Base-by-base conservation (phyloP, 2,888 invertebrate genomes). In the Cheilosia soror region DNA sequence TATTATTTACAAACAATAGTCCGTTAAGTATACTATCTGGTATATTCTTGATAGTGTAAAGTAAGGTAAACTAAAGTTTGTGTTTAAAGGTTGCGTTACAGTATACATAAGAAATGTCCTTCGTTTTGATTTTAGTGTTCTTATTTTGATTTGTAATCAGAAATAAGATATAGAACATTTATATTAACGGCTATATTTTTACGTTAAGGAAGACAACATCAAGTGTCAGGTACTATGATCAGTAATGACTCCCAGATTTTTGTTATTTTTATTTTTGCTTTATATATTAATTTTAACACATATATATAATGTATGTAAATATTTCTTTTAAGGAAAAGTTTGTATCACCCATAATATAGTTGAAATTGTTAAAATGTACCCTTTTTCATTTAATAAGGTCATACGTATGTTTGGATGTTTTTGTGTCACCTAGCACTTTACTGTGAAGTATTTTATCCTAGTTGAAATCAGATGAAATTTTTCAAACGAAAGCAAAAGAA, bases 181-280 rank as follows among this genome's bases (percentile, higher is more conserved):
- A 33, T 33, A 57, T 60, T 66, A 77, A 65, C 71, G 51, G 40
- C 58, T 71, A 66, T 71, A 69, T 51, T 73, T 66, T 71, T 66
- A 82, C 55, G 42, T 78, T 82, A 78, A 78, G 82, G 82, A 83
- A 83, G 82, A 83, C 82, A 83, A 78, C 78, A 82, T 83, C 78
- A 78, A 83, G 78, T 83, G 82, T 83, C 82, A 83, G 82, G 82
- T 83, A 83, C 82, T 78, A 83, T 83, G 71, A 71, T 77, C 71
- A 77, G 82, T 82, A 83, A 83, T 78, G 82, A 83, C 82, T 83
- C 82, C 78, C 82, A 83, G 72, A 73, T 25, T 69, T 77, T 63
- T 44, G 40, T 44, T 25, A 42, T 47, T 60, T 40, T 53, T 29
- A 13, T 63, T 55, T n/a, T 31, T 53, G 27, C 31, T 47, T 65